Percentiles rank a stretch among this genome's conserved stretches.
Conservation (phyloP, 2,113 vertebrate genomes). For the Solea senegalensis region DNA sequence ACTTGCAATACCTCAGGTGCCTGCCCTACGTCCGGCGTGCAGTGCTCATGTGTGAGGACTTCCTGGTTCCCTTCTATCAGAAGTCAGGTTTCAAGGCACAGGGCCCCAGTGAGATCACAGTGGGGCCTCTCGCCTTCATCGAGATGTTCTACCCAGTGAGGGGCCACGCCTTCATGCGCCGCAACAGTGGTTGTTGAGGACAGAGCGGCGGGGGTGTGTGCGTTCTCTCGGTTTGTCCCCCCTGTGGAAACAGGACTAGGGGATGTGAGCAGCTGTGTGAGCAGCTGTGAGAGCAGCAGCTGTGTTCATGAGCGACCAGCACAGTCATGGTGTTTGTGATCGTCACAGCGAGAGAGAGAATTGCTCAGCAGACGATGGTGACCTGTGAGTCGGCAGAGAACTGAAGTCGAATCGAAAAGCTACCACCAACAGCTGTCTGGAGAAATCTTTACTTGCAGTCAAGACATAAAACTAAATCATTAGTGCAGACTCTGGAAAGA, state of each 20-base stretch:
- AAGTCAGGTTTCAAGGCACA: conserved; percentile 83
- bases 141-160: conserved; percentile 84
- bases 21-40: conserved; percentile 81
- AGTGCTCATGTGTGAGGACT: conserved; percentile 86
- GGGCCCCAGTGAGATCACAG: conserved; percentile 82
- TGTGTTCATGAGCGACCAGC: background rate
- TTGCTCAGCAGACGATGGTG: background rate
- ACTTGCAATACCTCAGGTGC: conserved; percentile 86
- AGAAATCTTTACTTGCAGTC: background rate
- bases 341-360: conserved; percentile 6
- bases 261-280: conserved; percentile 9
- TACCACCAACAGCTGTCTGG: conserved; percentile 1
- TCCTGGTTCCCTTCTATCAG: conserved; percentile 89
- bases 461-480: background rate
- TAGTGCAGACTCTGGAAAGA: background rate
- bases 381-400: conserved; percentile 2
- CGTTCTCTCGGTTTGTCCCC: background rate
- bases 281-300: background rate
- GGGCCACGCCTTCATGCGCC: conserved; percentile 82
- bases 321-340: conserved; percentile 16
- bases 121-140: conserved; percentile 83
- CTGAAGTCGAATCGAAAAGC: background rate
- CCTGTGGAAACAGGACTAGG: background rate
- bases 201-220: background rate
- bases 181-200: conserved; percentile 82